Percentiles rank a stretch among this genome's conserved stretches.
Conservation (phyloP, 1,140 invertebrate species). For the Amyelois transitella region DNA sequence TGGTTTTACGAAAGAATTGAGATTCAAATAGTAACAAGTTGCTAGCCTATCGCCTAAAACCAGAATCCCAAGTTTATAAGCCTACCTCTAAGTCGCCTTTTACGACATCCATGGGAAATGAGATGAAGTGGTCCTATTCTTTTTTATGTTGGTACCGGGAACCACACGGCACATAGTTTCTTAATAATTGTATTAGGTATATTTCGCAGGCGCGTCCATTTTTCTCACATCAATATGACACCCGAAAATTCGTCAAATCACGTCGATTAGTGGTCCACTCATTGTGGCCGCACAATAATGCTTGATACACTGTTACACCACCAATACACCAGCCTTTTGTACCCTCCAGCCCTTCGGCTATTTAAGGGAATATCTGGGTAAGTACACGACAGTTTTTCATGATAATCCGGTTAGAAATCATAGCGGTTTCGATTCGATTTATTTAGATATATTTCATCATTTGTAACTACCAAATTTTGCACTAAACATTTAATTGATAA, state of each 20-base stretch:
- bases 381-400: conserved; percentile 41
- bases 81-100: no score
- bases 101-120: no score
- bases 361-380: conserved; percentile 43
- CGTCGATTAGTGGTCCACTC: conserved; percentile 63
- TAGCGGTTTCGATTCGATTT: background rate
- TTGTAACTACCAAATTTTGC: background rate
- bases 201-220: conserved; percentile 16
- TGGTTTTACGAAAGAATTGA: no score
- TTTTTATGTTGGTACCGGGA: no score
- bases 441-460: background rate
- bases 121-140: no score
- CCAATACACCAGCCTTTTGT: conserved; percentile 48
- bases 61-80: no score
- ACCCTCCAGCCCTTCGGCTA: conserved; percentile 45
- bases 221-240: conserved; percentile 6
- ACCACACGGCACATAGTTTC: no score
- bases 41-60: no score
- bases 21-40: no score
- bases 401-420: conserved; percentile 41
- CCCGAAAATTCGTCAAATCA: conserved; percentile 63
- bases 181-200: no score
- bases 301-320: conserved; percentile 40
- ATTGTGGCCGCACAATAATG: conserved; percentile 59
- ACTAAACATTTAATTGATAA: no score